Conservation (phyloP, 2,797 vertebrate genomes). For the Caiman crocodilus region DNA sequence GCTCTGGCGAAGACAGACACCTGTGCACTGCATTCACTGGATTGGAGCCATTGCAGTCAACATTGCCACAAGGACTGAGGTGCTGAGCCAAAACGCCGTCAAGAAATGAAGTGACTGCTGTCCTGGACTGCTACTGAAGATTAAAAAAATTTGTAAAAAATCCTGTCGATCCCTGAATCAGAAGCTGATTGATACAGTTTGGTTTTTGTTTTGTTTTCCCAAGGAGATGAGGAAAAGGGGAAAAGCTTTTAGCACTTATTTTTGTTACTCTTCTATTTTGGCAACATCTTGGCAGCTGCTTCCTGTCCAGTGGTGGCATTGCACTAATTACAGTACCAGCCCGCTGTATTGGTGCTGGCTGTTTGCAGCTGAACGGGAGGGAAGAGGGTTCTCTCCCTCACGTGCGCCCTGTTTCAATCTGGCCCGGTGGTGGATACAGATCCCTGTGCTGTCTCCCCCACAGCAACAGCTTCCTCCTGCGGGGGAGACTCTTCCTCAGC, state of each 20-base stretch:
- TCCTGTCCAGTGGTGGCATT: slow-evolving; percentile 75
- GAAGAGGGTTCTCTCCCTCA: slow-evolving; percentile 72
- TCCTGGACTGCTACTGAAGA: slow-evolving; percentile 72
- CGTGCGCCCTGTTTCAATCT: slow-evolving; percentile 83
- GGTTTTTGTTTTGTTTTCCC: slow-evolving; percentile 68
- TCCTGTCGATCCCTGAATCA: slow-evolving; percentile 87
- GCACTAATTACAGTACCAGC: slow-evolving; percentile 78
- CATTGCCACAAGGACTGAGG: slow-evolving; percentile 40
- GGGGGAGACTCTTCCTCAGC: slow-evolving; percentile 91
- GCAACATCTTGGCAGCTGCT: slow-evolving; percentile 79
- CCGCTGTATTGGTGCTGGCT: slow-evolving; percentile 68
- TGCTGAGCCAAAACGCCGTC: slow-evolving; percentile 58
- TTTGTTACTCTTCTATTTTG: slow-evolving; percentile 75
- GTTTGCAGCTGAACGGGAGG: slow-evolving; percentile 48
- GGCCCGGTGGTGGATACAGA: slow-evolving; percentile 97
- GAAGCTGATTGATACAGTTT: slow-evolving; percentile 78
- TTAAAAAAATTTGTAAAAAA: slow-evolving; percentile 81
- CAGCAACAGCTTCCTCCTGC: slow-evolving; percentile 88
- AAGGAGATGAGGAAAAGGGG: slow-evolving; percentile 63
- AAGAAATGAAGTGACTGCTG: slow-evolving; percentile 65
- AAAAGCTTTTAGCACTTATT: slow-evolving; percentile 64
- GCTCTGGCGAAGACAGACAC: slow-evolving; percentile 49
- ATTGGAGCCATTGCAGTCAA: slow-evolving; percentile 38
- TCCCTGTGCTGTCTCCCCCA: slow-evolving; percentile 89
- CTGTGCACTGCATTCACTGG: neutral